Evolutionary conservation across 2,797 vertebrate species (phyloP).

Genomic region (Girardinus metallicus): DNA sequence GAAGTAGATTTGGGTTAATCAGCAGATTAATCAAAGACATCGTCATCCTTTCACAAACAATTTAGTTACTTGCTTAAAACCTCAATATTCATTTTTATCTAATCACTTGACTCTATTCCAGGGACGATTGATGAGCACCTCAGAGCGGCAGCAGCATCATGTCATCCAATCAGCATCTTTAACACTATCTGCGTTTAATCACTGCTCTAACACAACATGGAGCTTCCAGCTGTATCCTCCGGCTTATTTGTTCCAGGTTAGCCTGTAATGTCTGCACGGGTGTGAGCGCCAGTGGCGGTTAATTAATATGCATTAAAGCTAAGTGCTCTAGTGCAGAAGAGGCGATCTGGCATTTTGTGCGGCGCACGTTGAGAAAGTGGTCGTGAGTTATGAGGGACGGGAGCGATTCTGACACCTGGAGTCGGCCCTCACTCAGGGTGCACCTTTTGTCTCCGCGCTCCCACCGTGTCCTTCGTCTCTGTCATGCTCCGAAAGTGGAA

Average conservation of each 20-base stretch:
- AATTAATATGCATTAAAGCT: slow-evolving; percentile 68
- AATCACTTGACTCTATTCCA: slow-evolving; percentile 10
- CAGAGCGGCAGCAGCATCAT: slow-evolving; percentile 4
- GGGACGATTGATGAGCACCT: slow-evolving; percentile 20
- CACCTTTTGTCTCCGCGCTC: slow-evolving; percentile 51
- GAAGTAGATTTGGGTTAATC: slow-evolving; percentile 3
- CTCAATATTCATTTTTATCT: slow-evolving; percentile 9
- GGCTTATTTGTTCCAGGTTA: slow-evolving; percentile 32
- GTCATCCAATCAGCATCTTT: slow-evolving; percentile 9
- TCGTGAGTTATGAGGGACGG: slow-evolving; percentile 71
- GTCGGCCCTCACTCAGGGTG: slow-evolving; percentile 67
- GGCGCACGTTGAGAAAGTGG: slow-evolving; percentile 47
- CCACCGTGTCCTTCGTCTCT: slow-evolving; percentile 55
- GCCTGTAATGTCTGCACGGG: slow-evolving; percentile 11
- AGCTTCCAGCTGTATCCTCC: slow-evolving; percentile 17
- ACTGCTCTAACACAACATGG: slow-evolving; percentile 42
- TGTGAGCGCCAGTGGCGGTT: slow-evolving; percentile 33
- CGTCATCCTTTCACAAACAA: slow-evolving; percentile 16
- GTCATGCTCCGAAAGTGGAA: slow-evolving; percentile 52
- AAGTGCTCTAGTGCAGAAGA: slow-evolving; percentile 60
- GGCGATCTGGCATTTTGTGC: slow-evolving; percentile 41
- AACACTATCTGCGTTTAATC: slow-evolving; percentile 22
- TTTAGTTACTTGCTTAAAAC: slow-evolving; percentile 1
- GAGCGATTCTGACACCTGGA: slow-evolving; percentile 63
- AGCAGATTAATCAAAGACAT: slow-evolving; percentile 10